phyloP scores from a whole-genome alignment of 2,113 vertebrate genomes.

The Rhinogobius similis region DNA sequence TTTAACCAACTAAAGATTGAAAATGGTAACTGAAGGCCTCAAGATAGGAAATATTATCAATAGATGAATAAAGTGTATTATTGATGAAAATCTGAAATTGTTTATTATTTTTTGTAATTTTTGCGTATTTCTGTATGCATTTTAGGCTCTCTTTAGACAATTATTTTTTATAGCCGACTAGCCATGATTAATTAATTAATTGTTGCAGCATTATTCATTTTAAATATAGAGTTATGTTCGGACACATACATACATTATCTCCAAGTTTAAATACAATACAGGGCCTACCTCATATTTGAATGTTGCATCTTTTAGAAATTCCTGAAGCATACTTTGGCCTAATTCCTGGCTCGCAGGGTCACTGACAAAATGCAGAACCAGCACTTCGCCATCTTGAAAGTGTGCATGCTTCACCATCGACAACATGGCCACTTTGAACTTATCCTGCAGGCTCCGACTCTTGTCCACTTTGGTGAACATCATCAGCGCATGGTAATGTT shows the following conservation, averaged over 20 bases:
- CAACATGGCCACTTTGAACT: conserved; percentile 79
- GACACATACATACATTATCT: background rate
- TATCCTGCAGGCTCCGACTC: conserved; percentile 80
- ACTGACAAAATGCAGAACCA: conserved; percentile 79
- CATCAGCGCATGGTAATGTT: conserved; percentile 84
- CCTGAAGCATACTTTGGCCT: conserved; percentile 81
- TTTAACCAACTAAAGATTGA: no score
- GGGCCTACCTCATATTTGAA: conserved; percentile 86
- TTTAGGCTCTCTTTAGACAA: no score
- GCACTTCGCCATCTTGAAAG: conserved; percentile 74
- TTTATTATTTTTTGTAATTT: no score
- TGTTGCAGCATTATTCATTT: background rate
- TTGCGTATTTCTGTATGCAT: no score
- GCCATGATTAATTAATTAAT: no score
- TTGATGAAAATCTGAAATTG: no score
- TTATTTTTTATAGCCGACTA: no score
- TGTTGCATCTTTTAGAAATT: conserved; percentile 80
- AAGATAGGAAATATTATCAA: no score
- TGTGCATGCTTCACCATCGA: conserved; percentile 75
- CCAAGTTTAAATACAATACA: background rate
- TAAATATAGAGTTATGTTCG: background rate
- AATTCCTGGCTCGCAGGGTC: conserved; percentile 84
- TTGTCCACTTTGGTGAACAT: conserved; percentile 94
- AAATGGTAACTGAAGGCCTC: no score
- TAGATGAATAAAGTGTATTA: no score